phyloP scores from a whole-genome alignment of 1,140 invertebrate genomes.

The Drosophila quadrilineata region DNA sequence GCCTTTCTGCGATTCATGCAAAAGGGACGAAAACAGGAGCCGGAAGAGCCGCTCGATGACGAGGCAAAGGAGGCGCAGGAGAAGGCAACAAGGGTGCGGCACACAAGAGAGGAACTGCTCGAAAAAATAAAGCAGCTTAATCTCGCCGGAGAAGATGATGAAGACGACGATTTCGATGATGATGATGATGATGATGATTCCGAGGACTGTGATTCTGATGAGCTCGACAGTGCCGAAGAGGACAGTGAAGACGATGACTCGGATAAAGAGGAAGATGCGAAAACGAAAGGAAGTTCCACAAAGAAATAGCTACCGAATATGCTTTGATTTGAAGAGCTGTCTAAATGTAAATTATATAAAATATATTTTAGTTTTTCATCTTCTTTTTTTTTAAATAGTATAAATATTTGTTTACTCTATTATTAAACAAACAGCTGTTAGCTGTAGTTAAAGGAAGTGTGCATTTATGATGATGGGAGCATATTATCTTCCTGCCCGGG shows the following conservation, averaged over 20 bases:
- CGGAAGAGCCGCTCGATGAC: slow-evolving; percentile 29
- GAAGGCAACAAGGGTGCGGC: slow-evolving; percentile 49
- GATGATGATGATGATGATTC: slow-evolving; percentile 40
- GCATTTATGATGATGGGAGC: no score
- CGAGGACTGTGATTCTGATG: no score
- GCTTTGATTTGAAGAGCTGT: no score
- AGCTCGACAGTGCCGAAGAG: slow-evolving; percentile 45
- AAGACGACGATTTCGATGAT: slow-evolving; percentile 51
- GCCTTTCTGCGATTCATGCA: slow-evolving; percentile 85
- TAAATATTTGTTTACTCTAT: no score
- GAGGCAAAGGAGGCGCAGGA: slow-evolving; percentile 39
- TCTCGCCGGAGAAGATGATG: slow-evolving; percentile 64
- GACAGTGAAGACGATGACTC: slow-evolving; percentile 40
- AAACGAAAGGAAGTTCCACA: no score
- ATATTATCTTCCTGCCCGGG: no score
- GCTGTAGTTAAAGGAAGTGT: no score
- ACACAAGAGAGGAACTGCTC: slow-evolving; percentile 73
- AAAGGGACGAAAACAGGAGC: slow-evolving; percentile 60
- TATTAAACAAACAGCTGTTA: no score
- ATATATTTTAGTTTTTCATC: no score
- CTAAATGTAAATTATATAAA: no score
- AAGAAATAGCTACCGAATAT: no score
- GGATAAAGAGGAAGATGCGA: slow-evolving; percentile 28
- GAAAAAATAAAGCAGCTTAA: slow-evolving; percentile 81
- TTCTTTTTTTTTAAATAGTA: no score